These are phyloP conservation scores for Calephelis virginiensis DNA, from an alignment of 1,140 invertebrate genomes.

Conservation along the genomic window DNA sequence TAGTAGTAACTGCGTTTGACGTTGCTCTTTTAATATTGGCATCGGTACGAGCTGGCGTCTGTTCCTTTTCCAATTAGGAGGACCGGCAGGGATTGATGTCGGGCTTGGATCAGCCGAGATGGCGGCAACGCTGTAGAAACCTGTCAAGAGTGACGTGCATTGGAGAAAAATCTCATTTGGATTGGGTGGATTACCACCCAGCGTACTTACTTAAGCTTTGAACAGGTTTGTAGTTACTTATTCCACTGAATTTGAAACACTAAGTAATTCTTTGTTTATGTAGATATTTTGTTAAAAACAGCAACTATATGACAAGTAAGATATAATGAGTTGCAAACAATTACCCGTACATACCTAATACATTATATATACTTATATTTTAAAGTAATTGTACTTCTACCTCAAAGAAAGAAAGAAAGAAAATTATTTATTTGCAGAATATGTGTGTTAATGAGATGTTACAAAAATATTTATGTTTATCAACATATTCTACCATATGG, in stretches of 20 bases:
- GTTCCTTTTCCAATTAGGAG: slow-evolving; percentile 53
- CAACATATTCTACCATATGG: too few relatives aligned
- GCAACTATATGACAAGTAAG: too few relatives aligned
- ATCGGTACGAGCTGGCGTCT: slow-evolving; percentile 20
- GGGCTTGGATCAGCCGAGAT: slow-evolving; percentile 38
- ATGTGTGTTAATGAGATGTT: too few relatives aligned
- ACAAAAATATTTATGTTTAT: too few relatives aligned
- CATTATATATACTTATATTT: too few relatives aligned
- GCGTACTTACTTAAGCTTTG: slow-evolving; percentile 67
- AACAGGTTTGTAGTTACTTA: background rate
- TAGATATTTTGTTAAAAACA: too few relatives aligned
- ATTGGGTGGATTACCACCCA: slow-evolving; percentile 66
- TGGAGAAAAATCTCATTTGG: slow-evolving; percentile 77
- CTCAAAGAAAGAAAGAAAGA: too few relatives aligned
- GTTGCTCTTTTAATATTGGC: slow-evolving; percentile 28
- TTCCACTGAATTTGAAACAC: background rate
- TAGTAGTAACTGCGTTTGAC: slow-evolving; percentile 19
- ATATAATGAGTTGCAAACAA: too few relatives aligned
- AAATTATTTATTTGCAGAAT: too few relatives aligned
- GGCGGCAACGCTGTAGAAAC: slow-evolving; percentile 39
- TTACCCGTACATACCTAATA: too few relatives aligned
- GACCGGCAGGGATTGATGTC: slow-evolving; percentile 39
- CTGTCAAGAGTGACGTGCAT: slow-evolving; percentile 61
- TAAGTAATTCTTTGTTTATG: too few relatives aligned
- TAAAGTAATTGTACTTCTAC: too few relatives aligned